Evolutionary conservation across 2,113 vertebrate genomes (phyloP).

Genomic region (Chauna torquata): DNA sequence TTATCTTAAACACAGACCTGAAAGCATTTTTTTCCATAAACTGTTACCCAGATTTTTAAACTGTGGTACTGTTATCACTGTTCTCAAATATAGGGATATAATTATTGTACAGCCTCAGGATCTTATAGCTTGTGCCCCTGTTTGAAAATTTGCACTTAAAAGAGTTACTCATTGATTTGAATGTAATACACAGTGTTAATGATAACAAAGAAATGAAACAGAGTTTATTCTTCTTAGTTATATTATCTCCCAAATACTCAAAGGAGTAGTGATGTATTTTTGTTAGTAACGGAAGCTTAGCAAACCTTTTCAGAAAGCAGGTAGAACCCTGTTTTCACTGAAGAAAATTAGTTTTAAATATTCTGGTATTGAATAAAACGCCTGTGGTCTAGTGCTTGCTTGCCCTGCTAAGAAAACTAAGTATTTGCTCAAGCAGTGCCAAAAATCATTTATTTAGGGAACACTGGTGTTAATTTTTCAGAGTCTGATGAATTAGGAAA

Average conservation of each 20-base stretch:
- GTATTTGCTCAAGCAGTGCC: not conserved
- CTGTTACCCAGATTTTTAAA: not conserved
- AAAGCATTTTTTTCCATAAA: not conserved
- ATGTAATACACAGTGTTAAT: not conserved
- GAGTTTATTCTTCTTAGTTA: not conserved
- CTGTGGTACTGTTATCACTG: not conserved
- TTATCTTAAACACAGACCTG: not conserved
- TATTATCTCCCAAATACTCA: not conserved
- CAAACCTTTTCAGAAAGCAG: not conserved
- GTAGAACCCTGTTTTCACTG: not conserved
- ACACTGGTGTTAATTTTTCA: not conserved
- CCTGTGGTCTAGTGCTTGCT: not conserved
- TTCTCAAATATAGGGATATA: not conserved
- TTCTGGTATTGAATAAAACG: not conserved
- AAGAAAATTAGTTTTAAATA: not conserved
- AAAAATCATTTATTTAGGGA: not conserved
- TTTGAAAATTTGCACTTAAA: not conserved
- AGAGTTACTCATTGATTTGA: not conserved
- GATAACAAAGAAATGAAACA: not conserved
- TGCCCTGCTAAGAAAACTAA: not conserved
- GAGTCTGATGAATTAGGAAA: not conserved
- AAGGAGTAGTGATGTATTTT: not conserved
- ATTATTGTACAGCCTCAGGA: not conserved
- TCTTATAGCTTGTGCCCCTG: not conserved
- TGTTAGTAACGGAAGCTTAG: not conserved